phyloP scores from a whole-genome alignment of 2,113 vertebrate genomes.

The Erythrocebus patas region DNA sequence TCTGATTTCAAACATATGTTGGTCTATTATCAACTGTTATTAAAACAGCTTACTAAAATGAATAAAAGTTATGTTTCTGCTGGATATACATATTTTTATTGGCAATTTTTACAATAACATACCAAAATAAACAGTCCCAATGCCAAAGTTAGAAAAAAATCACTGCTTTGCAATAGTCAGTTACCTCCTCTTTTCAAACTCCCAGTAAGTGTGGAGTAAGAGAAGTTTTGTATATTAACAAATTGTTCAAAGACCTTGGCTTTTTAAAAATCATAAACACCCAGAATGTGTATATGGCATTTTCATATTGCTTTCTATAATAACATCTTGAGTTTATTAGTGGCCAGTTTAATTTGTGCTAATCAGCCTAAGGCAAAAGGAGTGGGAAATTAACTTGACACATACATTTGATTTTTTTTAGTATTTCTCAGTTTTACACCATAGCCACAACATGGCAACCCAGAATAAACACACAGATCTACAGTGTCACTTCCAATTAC shows the following conservation, averaged over 20 bases:
- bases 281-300: slow-evolving; percentile 32
- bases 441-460: slow-evolving; percentile 80
- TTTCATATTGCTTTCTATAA: slow-evolving; percentile 67
- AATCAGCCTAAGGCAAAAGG: slow-evolving; percentile 72
- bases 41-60: slow-evolving; percentile 19
- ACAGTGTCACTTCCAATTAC: slow-evolving; percentile 56
- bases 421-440: slow-evolving; percentile 76
- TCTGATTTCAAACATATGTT: slow-evolving; percentile 25
- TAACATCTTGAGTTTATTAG: slow-evolving; percentile 70
- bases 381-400: slow-evolving; percentile 77
- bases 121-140: not conserved
- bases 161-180: not conserved
- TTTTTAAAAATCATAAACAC: slow-evolving; percentile 47
- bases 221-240: slow-evolving; percentile 19
- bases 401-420: slow-evolving; percentile 79
- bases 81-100: not conserved
- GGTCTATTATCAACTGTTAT: not conserved
- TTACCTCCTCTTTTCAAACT: slow-evolving; percentile 17
- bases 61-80: not conserved
- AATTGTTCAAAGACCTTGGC: slow-evolving; percentile 2
- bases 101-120: slow-evolving; percentile 23
- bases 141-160: not conserved
- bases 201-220: not conserved
- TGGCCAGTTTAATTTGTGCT: slow-evolving; percentile 74
- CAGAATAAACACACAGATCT: slow-evolving; percentile 60